Conservation (phyloP, 2,888 invertebrate genomes). For the Melipona beecheii region DNA sequence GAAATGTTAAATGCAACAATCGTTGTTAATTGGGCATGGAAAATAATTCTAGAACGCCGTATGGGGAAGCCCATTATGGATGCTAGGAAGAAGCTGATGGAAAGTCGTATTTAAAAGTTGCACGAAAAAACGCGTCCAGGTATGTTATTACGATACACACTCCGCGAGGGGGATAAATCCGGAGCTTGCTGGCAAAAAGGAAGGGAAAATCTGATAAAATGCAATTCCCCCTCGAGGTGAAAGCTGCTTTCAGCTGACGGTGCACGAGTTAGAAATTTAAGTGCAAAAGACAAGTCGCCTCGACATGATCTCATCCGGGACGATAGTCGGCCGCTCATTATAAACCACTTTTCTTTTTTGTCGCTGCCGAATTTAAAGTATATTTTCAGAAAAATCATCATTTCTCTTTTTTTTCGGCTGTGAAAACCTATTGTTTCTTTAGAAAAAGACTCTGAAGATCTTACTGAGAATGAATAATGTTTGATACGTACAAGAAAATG, state of each 20-base stretch:
- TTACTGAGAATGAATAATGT: too few relatives aligned
- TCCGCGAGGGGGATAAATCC: background rate
- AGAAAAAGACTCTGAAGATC: background rate
- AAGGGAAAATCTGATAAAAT: conserved; percentile 40
- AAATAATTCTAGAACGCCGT: background rate
- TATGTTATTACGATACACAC: background rate
- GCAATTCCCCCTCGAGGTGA: conserved; percentile 38
- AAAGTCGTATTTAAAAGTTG: background rate
- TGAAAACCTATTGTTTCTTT: background rate
- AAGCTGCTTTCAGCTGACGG: conserved; percentile 52
- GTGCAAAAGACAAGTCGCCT: conserved; percentile 36
- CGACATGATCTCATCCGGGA: conserved; percentile 11
- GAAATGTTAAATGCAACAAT: conserved; percentile 8
- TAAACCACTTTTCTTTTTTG: background rate
- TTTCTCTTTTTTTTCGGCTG: background rate
- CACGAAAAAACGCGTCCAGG: background rate
- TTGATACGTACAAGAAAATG: too few relatives aligned
- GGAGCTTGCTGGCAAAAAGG: background rate
- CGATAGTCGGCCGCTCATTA: conserved; percentile 22
- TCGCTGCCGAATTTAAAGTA: background rate
- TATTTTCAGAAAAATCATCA: background rate
- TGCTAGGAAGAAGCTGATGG: background rate
- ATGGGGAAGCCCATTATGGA: background rate
- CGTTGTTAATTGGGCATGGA: background rate
- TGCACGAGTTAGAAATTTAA: conserved; percentile 43